These are phyloP conservation scores for Cenopis cana DNA, from an alignment of 2,888 invertebrate genomes.

Conservation along the genomic window DNA sequence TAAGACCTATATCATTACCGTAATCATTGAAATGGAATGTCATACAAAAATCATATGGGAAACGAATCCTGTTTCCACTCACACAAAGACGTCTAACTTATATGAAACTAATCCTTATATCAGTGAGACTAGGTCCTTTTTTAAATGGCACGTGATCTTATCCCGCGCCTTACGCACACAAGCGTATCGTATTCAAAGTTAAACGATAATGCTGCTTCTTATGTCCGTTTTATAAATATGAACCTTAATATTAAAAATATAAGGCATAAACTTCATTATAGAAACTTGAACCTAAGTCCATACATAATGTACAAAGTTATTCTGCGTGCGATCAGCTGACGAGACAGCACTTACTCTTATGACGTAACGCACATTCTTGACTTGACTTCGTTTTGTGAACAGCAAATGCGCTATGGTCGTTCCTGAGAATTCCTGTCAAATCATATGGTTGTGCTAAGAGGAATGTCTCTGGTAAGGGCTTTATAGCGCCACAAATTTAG, in stretches of 20 bases:
- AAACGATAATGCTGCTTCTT: constrained; percentile 35
- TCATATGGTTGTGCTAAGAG: constrained; percentile 53
- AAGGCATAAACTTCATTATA: constrained; percentile 48
- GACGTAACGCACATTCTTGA: constrained; percentile 41
- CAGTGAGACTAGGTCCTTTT: background rate
- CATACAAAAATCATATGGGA: constrained; percentile 82
- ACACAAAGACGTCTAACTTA: constrained; percentile 47
- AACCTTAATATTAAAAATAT: fast-evolving
- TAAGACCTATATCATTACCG: constrained; percentile 52
- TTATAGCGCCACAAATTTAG: constrained; percentile 24
- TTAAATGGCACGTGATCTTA: constrained; percentile 8
- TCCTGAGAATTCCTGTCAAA: constrained; percentile 54
- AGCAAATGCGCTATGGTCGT: constrained; percentile 30
- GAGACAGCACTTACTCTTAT: constrained; percentile 34
- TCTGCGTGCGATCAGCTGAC: constrained; percentile 41
- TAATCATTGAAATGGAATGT: constrained; percentile 65
- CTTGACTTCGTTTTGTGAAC: constrained; percentile 1
- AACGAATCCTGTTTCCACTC: constrained; percentile 74
- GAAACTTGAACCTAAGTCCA: constrained; percentile 61
- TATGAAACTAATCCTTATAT: background rate
- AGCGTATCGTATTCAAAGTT: constrained; percentile 38
- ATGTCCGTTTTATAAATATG: constrained; percentile 47
- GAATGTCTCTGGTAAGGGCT: constrained; percentile 49
- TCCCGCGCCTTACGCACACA: constrained; percentile 38
- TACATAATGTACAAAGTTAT: constrained; percentile 66